Percentiles rank a stretch among this genome's conserved stretches.
Conservation (phyloP, 2,113 vertebrate species). For the Ageneiosus marmoratus region DNA sequence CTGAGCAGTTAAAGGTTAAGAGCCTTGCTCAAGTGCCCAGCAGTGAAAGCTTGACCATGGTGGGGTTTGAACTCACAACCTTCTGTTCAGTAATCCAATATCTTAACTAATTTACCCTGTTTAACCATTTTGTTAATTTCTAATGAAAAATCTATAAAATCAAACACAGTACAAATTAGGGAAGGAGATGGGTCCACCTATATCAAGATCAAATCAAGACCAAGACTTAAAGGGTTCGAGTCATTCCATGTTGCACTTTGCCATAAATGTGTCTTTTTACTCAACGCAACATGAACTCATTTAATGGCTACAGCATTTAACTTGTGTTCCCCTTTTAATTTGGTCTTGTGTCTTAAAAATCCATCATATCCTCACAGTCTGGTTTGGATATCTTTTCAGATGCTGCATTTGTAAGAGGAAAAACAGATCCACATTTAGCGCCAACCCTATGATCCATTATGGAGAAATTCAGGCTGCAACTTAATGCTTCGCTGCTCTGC, state of each 20-base stretch:
- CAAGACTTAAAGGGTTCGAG: no score
- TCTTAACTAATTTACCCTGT: no score
- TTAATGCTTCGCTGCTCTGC: conserved; percentile 18
- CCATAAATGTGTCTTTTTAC: not conserved
- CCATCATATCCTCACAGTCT: not conserved
- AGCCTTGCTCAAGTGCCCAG: no score
- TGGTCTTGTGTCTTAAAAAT: not conserved
- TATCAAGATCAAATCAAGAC: no score
- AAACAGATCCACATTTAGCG: conserved; percentile 21
- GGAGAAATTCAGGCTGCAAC: not conserved
- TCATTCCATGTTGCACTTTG: not conserved
- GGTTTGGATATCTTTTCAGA: not conserved
- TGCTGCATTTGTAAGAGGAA: conserved; percentile 11
- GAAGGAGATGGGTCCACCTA: no score
- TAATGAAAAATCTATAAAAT: not conserved
- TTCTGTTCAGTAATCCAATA: no score
- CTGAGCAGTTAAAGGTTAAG: no score
- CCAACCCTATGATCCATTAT: conserved; percentile 40
- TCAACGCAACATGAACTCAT: not conserved
- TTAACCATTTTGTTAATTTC: not conserved
- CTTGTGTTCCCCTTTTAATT: not conserved
- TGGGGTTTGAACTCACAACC: no score
- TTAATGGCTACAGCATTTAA: not conserved
- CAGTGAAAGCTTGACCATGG: no score
- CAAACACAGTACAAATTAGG: not conserved